These are phyloP conservation scores for Liolophura sinensis DNA, from an alignment of 1,140 invertebrate genomes.

Conservation along the genomic window DNA sequence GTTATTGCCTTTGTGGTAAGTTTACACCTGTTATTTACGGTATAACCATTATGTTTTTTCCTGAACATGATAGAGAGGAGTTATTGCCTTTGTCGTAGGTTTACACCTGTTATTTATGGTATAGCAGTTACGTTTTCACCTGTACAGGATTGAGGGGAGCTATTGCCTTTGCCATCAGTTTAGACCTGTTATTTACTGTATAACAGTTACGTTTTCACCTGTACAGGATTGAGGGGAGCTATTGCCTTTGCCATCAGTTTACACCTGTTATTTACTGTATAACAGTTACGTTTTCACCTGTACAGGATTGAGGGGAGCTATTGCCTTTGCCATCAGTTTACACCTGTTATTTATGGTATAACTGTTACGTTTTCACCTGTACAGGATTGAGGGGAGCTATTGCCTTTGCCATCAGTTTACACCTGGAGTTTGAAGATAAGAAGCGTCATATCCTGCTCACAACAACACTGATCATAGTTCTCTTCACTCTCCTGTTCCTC, in stretches of 20 bases:
- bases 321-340: constrained; percentile 95
- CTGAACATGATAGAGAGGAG: constrained; percentile 82
- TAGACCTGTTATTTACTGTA: constrained; percentile 89
- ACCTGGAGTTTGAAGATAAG: constrained; percentile 86
- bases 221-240: constrained; percentile 85
- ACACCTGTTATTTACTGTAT: neutral
- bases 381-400: constrained; percentile 92
- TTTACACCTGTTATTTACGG: too few relatives aligned
- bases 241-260: constrained; percentile 94
- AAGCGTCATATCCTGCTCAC: constrained; percentile 95
- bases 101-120: constrained; percentile 88
- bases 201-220: constrained; percentile 48
- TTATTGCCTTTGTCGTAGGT: constrained; percentile 96
- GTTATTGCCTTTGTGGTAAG: too few relatives aligned
- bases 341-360: constrained; percentile 82
- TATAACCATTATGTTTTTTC: constrained; percentile 11
- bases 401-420: constrained; percentile 95
- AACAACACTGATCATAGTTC: constrained; percentile 93
- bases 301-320: constrained; percentile 88
- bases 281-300: constrained; percentile 22
- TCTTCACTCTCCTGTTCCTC: constrained; percentile 93
- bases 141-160: constrained; percentile 85
- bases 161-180: constrained; percentile 95
- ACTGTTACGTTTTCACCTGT: constrained; percentile 32
- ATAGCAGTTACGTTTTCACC: constrained; percentile 48